These are phyloP conservation scores for Drosophila barbarae DNA, from an alignment of 2,888 invertebrate species.

Conservation along the genomic window DNA sequence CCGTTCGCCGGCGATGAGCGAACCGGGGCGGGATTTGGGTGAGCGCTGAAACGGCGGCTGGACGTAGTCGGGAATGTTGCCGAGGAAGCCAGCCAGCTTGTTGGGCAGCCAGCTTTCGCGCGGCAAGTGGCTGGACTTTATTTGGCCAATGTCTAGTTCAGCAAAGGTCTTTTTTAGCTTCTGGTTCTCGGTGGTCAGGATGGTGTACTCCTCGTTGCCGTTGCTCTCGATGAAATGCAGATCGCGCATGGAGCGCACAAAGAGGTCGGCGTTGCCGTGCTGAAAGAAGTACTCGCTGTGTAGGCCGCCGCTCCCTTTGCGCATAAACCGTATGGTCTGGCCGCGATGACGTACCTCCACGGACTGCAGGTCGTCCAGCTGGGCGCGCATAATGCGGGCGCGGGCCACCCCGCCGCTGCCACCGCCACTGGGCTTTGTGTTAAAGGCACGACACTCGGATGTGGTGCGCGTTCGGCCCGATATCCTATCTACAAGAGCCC, in stretches of 20 bases:
- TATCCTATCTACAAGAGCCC: constrained; percentile 90
- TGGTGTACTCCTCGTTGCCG: constrained; percentile 83
- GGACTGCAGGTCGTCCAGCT: constrained; percentile 84
- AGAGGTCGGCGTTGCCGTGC: constrained; percentile 89
- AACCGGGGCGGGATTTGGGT: constrained; percentile 60
- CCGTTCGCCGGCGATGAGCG: constrained; percentile 50
- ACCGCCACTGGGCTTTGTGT: constrained; percentile 68
- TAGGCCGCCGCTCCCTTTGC: constrained; percentile 80
- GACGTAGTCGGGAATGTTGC: constrained; percentile 77
- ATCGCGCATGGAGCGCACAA: constrained; percentile 76
- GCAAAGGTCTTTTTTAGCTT: constrained; percentile 92
- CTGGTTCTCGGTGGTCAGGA: constrained; percentile 85
- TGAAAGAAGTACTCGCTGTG: constrained; percentile 90
- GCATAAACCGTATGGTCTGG: constrained; percentile 84
- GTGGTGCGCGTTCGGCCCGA: constrained; percentile 77
- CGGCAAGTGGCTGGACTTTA: constrained; percentile 72
- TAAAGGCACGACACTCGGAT: constrained; percentile 78
- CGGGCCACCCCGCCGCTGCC: constrained; percentile 58
- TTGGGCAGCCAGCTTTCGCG: constrained; percentile 78
- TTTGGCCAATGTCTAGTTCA: constrained; percentile 86
- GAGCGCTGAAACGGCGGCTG: constrained; percentile 72
- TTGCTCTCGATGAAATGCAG: constrained; percentile 72
- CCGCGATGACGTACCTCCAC: constrained; percentile 82
- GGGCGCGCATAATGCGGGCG: constrained; percentile 81
- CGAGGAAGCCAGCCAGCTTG: constrained; percentile 76